Conservation (phyloP, 2,797 vertebrate species). For the Adrianichthys oophorus region DNA sequence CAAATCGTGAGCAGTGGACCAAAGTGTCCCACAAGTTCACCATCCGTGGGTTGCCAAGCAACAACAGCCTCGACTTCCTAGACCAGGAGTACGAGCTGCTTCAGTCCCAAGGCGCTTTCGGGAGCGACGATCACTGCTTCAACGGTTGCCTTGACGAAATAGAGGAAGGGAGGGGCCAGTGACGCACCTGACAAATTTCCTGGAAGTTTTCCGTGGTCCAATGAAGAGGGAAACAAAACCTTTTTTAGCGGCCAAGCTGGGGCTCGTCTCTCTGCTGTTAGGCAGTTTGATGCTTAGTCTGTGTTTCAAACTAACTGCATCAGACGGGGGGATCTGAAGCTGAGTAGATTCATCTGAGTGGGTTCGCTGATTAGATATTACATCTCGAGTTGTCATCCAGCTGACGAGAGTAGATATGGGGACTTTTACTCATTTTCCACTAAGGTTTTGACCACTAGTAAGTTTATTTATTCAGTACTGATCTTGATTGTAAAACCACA, state of each 20-base stretch:
- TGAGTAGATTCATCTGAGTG: conserved; percentile 46
- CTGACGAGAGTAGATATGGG: conserved; percentile 54
- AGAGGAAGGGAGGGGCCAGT: conserved; percentile 69
- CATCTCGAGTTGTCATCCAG: conserved; percentile 59
- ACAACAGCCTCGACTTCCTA: conserved; percentile 97
- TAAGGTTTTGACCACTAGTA: conserved; percentile 48
- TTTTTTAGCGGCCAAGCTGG: conserved; percentile 60
- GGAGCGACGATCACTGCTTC: conserved; percentile 76
- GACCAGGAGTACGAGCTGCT: conserved; percentile 92
- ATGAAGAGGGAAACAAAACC: conserved; percentile 54
- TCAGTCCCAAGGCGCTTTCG: conserved; percentile 78
- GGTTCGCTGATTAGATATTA: conserved; percentile 58
- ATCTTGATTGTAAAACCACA: conserved; percentile 66
- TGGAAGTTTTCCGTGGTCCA: conserved; percentile 53
- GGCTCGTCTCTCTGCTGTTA: conserved; percentile 59
- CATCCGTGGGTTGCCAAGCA: conserved; percentile 93
- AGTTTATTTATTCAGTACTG: conserved; percentile 44
- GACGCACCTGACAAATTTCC: conserved; percentile 40
- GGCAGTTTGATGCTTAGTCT: conserved; percentile 60
- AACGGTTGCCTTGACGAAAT: conserved; percentile 85
- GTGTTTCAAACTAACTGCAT: conserved; percentile 50
- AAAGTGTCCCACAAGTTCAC: conserved; percentile 98
- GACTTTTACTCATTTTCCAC: conserved; percentile 57
- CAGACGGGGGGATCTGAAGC: conserved; percentile 44
- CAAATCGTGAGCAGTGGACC: conserved; percentile 95